A percentile compares a stretch with the other conserved stretches of the same genome.
phyloP scores from a whole-genome alignment of 37 sponge, comb jelly and placozoan species.

The Eunapius fragilis region DNA sequence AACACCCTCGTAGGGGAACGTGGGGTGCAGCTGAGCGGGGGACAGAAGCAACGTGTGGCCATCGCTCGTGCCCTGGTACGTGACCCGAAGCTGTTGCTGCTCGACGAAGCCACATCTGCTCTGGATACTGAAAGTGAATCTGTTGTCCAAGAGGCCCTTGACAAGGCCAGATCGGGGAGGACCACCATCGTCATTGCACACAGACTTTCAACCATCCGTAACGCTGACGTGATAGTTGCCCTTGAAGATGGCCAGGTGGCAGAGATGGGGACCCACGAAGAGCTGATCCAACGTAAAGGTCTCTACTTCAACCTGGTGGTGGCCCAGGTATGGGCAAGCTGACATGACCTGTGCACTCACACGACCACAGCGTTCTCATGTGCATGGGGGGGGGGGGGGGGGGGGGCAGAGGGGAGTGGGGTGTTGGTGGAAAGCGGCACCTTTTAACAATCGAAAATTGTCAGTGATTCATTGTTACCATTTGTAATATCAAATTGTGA shows the following conservation, averaged over 20 bases:
- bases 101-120: conserved; percentile 95
- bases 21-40: conserved; percentile 89
- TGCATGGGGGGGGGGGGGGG: too few species aligned
- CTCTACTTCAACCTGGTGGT: conserved; percentile 91
- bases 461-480: too few species aligned
- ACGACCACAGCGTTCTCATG: not conserved
- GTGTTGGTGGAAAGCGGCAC: too few species aligned
- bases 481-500: too few species aligned
- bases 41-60: conserved; percentile 93
- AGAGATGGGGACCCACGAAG: conserved; percentile 76
- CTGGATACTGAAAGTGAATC: conserved; percentile 92
- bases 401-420: too few species aligned
- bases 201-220: conserved; percentile 83
- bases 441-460: too few species aligned
- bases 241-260: conserved; percentile 65
- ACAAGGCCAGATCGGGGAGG: conserved; percentile 79
- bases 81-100: conserved; percentile 84
- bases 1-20: conserved; percentile 85
- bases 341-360: not conserved
- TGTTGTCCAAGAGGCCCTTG: conserved; percentile 84
- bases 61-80: conserved; percentile 88
- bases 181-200: conserved; percentile 93
- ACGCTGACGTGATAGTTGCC: conserved; percentile 74
- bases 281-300: conserved; percentile 79
- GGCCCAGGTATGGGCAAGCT: conserved; percentile 38